phyloP scores from a whole-genome alignment of 2,888 invertebrate species.

The Imbricaverruca yamaguchii region DNA sequence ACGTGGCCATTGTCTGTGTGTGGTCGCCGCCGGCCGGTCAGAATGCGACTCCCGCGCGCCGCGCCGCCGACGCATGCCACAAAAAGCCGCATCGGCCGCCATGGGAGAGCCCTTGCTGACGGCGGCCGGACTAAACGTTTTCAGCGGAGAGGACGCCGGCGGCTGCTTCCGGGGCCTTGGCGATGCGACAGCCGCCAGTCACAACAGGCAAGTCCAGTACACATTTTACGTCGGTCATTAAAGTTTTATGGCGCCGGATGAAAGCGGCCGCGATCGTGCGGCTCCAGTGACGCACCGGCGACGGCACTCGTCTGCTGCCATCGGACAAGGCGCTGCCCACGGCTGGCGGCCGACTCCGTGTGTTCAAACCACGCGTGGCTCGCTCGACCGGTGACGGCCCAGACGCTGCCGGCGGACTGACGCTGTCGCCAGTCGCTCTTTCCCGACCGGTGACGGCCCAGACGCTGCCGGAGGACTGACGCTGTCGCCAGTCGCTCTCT shows the following conservation, averaged over 20 bases:
- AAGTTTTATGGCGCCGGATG: slow-evolving; percentile 15
- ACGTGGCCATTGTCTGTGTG: slow-evolving; percentile 19
- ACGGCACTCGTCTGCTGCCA: no score
- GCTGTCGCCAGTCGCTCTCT: no score
- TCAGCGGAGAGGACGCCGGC: not conserved
- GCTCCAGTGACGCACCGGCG: not conserved
- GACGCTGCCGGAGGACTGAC: no score
- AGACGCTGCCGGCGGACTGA: no score
- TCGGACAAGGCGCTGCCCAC: no score
- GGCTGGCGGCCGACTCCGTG: no score
- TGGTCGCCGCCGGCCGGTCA: not conserved
- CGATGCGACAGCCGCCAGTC: not conserved
- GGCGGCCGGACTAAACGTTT: not conserved
- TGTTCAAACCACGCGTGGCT: no score
- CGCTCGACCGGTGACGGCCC: no score
- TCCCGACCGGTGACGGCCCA: no score
- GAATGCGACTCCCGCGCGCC: not conserved
- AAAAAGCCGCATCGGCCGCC: not conserved
- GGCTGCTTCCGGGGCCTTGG: slow-evolving; percentile 9
- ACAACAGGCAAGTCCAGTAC: not conserved
- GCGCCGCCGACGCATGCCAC: not conserved
- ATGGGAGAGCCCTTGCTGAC: not conserved
- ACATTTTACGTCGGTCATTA: slow-evolving; percentile 7
- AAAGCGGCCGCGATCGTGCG: not conserved
- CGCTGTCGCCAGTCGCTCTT: no score